phyloP scores from a whole-genome alignment of 1,140 invertebrate species.

The Telenomus remus region DNA sequence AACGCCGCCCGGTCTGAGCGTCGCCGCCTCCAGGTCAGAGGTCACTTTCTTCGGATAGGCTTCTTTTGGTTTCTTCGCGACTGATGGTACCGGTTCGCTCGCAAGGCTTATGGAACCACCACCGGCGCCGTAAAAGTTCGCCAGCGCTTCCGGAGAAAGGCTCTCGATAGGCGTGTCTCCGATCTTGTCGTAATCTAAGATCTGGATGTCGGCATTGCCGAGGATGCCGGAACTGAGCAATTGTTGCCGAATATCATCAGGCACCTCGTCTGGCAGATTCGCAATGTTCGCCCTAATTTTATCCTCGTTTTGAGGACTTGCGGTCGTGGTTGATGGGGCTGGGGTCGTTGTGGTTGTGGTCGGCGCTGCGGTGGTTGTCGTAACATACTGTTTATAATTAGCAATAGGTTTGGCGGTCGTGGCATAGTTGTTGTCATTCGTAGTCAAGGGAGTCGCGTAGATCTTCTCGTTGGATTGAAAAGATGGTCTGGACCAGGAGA shows the following conservation, averaged over 20 bases:
- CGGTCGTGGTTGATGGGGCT: conserved; percentile 58
- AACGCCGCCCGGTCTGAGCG: conserved; percentile 78
- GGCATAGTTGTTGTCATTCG: conserved; percentile 45
- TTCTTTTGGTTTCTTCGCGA: conserved; percentile 76
- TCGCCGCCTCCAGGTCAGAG: conserved; percentile 74
- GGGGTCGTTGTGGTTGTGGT: conserved; percentile 52
- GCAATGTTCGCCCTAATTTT: conserved; percentile 76
- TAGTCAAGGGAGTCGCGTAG: conserved; percentile 67
- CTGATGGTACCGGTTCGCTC: conserved; percentile 80
- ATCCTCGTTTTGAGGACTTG: conserved; percentile 71
- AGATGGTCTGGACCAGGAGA: conserved; percentile 66
- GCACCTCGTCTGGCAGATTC: conserved; percentile 88
- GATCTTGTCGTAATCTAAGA: conserved; percentile 90
- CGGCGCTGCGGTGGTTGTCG: conserved; percentile 31
- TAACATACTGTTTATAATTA: conserved; percentile 26
- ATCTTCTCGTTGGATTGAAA: conserved; percentile 65
- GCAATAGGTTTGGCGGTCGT: conserved; percentile 46
- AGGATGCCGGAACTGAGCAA: conserved; percentile 89
- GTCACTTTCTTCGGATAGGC: conserved; percentile 70
- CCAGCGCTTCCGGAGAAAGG: conserved; percentile 88
- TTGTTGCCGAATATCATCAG: conserved; percentile 88
- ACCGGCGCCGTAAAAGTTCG: conserved; percentile 87
- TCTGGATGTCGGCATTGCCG: conserved; percentile 89
- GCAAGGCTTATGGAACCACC: conserved; percentile 79
- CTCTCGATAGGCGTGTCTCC: conserved; percentile 90